Conservation (phyloP, 2,113 vertebrate genomes). For the Cyanoderma ruficeps region DNA sequence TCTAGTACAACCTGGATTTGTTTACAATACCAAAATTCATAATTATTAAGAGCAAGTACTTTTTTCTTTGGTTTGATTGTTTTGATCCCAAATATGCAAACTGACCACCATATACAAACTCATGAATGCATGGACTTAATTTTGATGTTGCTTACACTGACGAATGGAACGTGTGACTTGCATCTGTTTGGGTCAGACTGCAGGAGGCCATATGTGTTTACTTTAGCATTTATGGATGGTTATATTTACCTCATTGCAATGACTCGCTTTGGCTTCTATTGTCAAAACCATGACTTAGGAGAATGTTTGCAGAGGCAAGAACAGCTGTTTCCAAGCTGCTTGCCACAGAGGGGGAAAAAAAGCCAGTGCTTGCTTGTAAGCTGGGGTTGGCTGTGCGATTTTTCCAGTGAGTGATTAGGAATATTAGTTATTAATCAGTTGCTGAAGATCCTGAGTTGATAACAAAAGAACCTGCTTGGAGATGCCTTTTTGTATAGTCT, state of each 20-base stretch:
- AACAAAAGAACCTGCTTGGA: background rate
- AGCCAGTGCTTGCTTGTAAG: background rate
- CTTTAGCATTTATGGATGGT: slow-evolving; percentile 48
- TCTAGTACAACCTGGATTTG: background rate
- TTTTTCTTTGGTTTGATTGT: background rate
- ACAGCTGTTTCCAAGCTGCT: slow-evolving; percentile 62
- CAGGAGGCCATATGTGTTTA: slow-evolving; percentile 58
- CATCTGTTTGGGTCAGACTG: background rate
- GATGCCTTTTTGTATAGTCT: background rate
- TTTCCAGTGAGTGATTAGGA: slow-evolving; percentile 8
- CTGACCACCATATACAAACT: background rate
- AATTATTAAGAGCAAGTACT: background rate
- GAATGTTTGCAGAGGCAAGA: slow-evolving; percentile 43
- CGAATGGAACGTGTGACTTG: background rate
- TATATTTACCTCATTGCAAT: slow-evolving; percentile 59
- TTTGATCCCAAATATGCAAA: background rate
- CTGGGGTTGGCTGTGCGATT: slow-evolving; percentile 2
- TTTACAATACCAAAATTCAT: background rate
- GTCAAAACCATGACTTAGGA: slow-evolving; percentile 59
- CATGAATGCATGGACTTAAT: background rate
- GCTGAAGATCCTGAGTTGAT: slow-evolving; percentile 5
- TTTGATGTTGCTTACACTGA: background rate
- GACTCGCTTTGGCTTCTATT: slow-evolving; percentile 52
- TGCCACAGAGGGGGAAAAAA: background rate
- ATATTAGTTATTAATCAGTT: background rate